Evolutionary conservation across 1,140 invertebrate species (phyloP).

Genomic region (Sminthurides bifidus): DNA sequence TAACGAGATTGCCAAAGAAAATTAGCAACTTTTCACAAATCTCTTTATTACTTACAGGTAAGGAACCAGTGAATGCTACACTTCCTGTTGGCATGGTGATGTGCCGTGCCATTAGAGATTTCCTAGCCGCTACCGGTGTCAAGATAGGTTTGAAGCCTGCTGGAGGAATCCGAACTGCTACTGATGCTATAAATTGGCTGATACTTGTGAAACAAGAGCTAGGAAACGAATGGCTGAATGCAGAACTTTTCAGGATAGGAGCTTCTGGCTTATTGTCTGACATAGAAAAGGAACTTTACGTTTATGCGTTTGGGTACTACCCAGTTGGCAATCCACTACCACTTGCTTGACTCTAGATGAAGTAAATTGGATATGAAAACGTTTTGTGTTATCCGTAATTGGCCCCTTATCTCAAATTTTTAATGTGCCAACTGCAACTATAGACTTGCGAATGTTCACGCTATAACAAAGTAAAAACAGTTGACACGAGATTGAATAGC

Average conservation of each 20-base stretch:
- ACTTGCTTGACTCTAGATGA: neutral
- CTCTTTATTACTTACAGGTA: slow-evolving; percentile 38
- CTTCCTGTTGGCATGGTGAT: slow-evolving; percentile 83
- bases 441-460: neutral
- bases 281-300: slow-evolving; percentile 53
- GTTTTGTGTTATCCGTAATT: too few relatives aligned
- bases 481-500: neutral
- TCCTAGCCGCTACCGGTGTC: slow-evolving; percentile 53
- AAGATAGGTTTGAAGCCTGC: slow-evolving; percentile 95
- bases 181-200: slow-evolving; percentile 79
- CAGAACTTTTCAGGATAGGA: slow-evolving; percentile 80
- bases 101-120: slow-evolving; percentile 82
- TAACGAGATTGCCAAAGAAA: neutral
- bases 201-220: slow-evolving; percentile 71
- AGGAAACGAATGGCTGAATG: slow-evolving; percentile 73
- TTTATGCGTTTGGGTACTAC: slow-evolving; percentile 27
- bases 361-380: neutral
- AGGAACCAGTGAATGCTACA: slow-evolving; percentile 90
- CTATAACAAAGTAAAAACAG: neutral
- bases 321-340: slow-evolving; percentile 15
- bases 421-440: too few relatives aligned
- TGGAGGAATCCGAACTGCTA: slow-evolving; percentile 79
- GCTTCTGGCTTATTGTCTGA: slow-evolving; percentile 78
- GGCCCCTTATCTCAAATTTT: too few relatives aligned
- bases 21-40: neutral